A percentile compares a stretch with the other conserved stretches of the same genome.
These are phyloP conservation scores for Nothobranchius kuhntae DNA, from an alignment of 2,113 vertebrate genomes.

Conservation along the genomic window DNA sequence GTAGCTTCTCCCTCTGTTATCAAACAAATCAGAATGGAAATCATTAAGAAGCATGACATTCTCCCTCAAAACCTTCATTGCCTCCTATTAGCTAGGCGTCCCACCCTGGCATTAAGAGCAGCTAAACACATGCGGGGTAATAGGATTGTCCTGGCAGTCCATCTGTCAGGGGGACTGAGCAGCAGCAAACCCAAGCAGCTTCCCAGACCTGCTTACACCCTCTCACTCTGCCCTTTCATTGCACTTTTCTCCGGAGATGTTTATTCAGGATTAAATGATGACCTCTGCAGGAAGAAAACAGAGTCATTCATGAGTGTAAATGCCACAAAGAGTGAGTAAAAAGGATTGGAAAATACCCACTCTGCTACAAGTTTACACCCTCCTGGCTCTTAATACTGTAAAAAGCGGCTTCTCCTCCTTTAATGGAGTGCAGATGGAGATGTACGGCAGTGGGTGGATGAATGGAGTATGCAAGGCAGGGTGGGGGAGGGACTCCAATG, in stretches of 20 bases:
- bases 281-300: conserved; percentile 32
- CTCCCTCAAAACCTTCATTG: conserved; percentile 47
- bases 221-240: conserved; percentile 52
- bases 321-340: conserved; percentile 36
- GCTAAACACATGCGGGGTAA: conserved; percentile 81
- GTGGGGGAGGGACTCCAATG: conserved; percentile 58
- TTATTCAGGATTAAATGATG: conserved; percentile 43
- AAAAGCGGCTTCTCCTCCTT: conserved; percentile 35
- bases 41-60: conserved; percentile 49
- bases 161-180: conserved; percentile 70
- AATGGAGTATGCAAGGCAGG: conserved; percentile 23
- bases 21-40: conserved; percentile 58
- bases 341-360: conserved; percentile 7
- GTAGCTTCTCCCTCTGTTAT: conserved; percentile 38
- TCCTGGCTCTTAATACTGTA: conserved; percentile 46
- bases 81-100: conserved; percentile 69
- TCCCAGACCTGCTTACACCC: conserved; percentile 54
- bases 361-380: conserved; percentile 31
- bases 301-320: conserved; percentile 35
- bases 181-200: conserved; percentile 54
- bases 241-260: conserved; percentile 45
- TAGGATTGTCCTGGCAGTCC: conserved; percentile 82
- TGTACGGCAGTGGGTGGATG: conserved; percentile 51
- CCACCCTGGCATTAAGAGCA: conserved; percentile 80
- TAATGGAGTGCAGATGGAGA: conserved; percentile 68